Base-by-base conservation (phyloP, 2,888 invertebrate genomes). In the Macrosiphum euphorbiae region DNA sequence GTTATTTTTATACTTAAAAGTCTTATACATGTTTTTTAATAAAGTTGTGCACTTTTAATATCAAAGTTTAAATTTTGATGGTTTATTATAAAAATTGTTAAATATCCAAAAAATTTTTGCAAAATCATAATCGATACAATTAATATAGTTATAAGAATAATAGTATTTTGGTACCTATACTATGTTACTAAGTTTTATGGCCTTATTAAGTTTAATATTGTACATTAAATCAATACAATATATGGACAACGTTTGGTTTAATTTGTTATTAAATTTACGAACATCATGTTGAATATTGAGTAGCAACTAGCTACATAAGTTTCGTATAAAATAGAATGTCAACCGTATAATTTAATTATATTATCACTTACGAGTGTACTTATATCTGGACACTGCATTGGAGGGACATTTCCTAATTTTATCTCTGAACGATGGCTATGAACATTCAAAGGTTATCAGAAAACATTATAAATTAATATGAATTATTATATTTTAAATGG, bases 361-460 rank as follows among this genome's bases (percentile, higher is more conserved):
- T n/a, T n/a, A 61, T 26, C 44, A 16, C n/a, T n/a, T n/a, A n/a
- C n/a, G n/a, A n/a, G n/a, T 55, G 20, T 55, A 20, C 20, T 20
- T 5, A 55, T 52, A 11, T n/a, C n/a, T 89, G 61, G 89, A 89
- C 88, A 61, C n/a, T 26, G 26, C 10, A 67, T 44, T 89, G 4
- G 20, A 47, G n/a, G 10, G 28, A 58, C 47, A 20, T 61, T 89
- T 88, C n/a, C 55, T 61, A 61, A 89, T 61, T n/a, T 89, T n/a
- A 89, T 61, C 47, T 89, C 10, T 52, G 61, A 61, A 61, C 28
- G n/a, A 89, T 89, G 44, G 41, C 3, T 85, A 41, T 5, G 78
- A n/a, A n/a, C n/a, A n/a, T 35, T 78, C 20, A 78, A 35, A 61
- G 61, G 89, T 89, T 89, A 89, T 89, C 89, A 61, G n/a, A 88